phyloP scores from a whole-genome alignment of 1,140 invertebrate genomes.

The Drosophila sp. region DNA sequence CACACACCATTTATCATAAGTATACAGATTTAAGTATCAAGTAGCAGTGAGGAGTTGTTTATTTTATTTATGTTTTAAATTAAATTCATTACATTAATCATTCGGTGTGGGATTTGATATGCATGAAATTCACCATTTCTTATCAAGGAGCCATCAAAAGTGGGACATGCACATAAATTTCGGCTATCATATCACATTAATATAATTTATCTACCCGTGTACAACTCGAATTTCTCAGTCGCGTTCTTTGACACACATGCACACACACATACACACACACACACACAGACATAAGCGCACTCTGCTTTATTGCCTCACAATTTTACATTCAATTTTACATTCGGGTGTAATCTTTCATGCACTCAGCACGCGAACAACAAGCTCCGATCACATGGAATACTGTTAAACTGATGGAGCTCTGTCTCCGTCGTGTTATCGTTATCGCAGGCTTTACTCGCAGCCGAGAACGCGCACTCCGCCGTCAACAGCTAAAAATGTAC shows the following conservation, averaged over 20 bases:
- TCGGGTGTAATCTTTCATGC: constrained; percentile 70
- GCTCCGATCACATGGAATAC: constrained; percentile 31
- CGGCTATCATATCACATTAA: constrained; percentile 75
- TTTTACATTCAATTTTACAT: constrained; percentile 62
- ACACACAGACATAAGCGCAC: constrained; percentile 21
- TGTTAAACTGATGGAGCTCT: constrained; percentile 25
- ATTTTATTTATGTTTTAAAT: constrained; percentile 45
- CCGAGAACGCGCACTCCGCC: constrained; percentile 70
- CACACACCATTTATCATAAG: constrained; percentile 47
- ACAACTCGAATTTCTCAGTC: constrained; percentile 18
- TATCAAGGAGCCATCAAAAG: constrained; percentile 52
- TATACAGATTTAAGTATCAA: neutral
- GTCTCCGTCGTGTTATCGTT: constrained; percentile 17
- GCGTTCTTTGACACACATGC: neutral
- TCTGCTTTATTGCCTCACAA: constrained; percentile 47
- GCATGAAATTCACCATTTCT: constrained; percentile 42
- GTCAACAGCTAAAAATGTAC: constrained; percentile 79
- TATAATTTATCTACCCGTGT: constrained; percentile 66
- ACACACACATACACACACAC: neutral
- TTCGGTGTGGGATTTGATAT: constrained; percentile 45
- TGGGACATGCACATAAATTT: constrained; percentile 58
- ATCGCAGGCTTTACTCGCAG: neutral
- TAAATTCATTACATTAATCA: constrained; percentile 67
- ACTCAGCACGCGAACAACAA: constrained; percentile 32
- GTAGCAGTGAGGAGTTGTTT: neutral